phyloP scores from a whole-genome alignment of 1,140 invertebrate genomes.

The Cherax destructor region DNA sequence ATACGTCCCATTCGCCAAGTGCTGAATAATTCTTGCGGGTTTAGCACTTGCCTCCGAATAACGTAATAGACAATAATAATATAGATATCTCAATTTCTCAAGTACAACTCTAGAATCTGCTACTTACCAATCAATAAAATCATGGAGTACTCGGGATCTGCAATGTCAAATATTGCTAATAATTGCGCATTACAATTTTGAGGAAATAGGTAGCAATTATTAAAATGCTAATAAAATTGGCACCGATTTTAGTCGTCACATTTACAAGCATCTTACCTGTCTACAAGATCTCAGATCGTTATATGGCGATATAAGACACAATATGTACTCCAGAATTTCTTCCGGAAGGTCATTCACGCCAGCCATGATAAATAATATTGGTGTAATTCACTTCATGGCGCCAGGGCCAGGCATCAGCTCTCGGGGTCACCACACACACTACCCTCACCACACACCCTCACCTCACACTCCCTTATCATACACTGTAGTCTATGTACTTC shows the following conservation, averaged over 20 bases:
- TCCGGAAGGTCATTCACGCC: conserved; percentile 83
- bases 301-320: conserved; percentile 91
- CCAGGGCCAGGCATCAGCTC: background rate
- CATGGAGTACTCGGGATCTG: background rate
- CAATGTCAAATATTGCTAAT: background rate
- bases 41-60: too few relatives aligned
- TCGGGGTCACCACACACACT: background rate
- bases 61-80: too few relatives aligned
- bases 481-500: too few relatives aligned
- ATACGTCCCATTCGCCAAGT: too few relatives aligned
- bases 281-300: conserved; percentile 90
- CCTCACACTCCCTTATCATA: background rate
- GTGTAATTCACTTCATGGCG: background rate
- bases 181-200: background rate
- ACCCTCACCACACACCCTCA: background rate
- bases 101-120: too few relatives aligned
- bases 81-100: too few relatives aligned
- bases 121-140: background rate
- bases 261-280: conserved; percentile 81
- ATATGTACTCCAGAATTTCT: conserved; percentile 94
- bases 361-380: conserved; percentile 43
- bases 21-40: too few relatives aligned
- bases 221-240: background rate
- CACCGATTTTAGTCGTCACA: background rate
- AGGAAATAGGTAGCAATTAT: background rate